Base-by-base conservation (phyloP, 2,797 vertebrate genomes). In the Ctenochaetus hawaiiensis region DNA sequence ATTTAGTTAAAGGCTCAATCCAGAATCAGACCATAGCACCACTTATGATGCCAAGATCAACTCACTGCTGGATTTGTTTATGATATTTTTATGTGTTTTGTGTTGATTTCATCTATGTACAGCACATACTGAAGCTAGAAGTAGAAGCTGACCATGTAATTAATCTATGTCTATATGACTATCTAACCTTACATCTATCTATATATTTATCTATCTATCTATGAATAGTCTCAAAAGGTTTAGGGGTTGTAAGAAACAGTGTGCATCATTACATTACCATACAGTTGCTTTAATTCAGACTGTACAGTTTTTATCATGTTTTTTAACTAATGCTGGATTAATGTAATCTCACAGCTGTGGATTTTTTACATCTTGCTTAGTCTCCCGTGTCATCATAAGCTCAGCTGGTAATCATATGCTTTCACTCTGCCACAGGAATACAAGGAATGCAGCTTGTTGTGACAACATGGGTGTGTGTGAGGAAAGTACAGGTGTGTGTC, bases 1-100 rank as follows among this genome's bases (percentile, higher is more conserved):
- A 94, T 93, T 94, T 94, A 92, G 82, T 93, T 94, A 92, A 92
- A 90, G 92, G 93, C 91, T 92, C 90, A 92, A 90, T 89, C 90
- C 91, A 91, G 90, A 91, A 83, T 86, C 87, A 85, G 85, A 93
- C 89, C 90, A 90, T 80, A 84, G 86, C 86, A 89, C 78, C 90
- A 90, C 80, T 92, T 90, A 85, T 85, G 77, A 86, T 86, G 85
- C 87, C 85, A 92, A 77, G 75, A 90, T 87, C 87, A 80, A 70
- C 73, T 80, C 81, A 67, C 80, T 78, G 72, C 47, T 65, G 64
- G 71, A 26, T 84, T 77, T 81, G 65, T 43, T 83, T 59, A 63
- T 75, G 37, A 81, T 79, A 66, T 73, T 78, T 65, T 47, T 18
- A 49, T 80, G 51, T 17, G 30, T 65, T 83, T 65, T 61, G 3